These are phyloP conservation scores for Bungarus multicinctus DNA, from an alignment of 2,113 vertebrate species.

Conservation along the genomic window DNA sequence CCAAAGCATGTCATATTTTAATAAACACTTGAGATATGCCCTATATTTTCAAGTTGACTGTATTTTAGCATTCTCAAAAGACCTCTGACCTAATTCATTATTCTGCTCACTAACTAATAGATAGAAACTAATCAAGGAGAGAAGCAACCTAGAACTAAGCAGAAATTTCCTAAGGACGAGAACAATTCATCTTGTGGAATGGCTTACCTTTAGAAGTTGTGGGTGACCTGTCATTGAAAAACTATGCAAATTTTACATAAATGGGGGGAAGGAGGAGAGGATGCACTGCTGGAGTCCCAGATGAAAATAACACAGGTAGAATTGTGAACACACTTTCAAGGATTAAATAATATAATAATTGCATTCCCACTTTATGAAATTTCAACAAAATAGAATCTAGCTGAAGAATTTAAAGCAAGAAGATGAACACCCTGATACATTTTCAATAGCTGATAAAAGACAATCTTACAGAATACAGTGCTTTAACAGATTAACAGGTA, in stretches of 20 bases:
- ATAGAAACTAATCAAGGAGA: background rate
- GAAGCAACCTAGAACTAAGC: background rate
- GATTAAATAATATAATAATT: background rate
- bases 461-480: background rate
- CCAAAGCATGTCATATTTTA: background rate
- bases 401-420: background rate
- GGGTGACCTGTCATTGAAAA: background rate
- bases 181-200: background rate
- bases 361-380: background rate
- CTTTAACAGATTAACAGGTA: too few species aligned
- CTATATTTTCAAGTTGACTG: background rate
- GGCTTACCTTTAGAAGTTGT: background rate
- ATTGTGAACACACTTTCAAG: background rate
- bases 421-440: background rate
- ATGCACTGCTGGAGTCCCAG: background rate
- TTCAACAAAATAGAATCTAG: slow-evolving; percentile 13
- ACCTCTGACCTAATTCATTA: background rate
- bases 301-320: background rate
- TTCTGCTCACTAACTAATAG: background rate
- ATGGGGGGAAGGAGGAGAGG: background rate
- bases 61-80: background rate
- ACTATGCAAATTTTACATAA: background rate
- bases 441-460: background rate
- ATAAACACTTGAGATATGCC: background rate
- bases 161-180: background rate